phyloP scores from a whole-genome alignment of 2,113 vertebrate genomes.

The Stictonetta naevosa region DNA sequence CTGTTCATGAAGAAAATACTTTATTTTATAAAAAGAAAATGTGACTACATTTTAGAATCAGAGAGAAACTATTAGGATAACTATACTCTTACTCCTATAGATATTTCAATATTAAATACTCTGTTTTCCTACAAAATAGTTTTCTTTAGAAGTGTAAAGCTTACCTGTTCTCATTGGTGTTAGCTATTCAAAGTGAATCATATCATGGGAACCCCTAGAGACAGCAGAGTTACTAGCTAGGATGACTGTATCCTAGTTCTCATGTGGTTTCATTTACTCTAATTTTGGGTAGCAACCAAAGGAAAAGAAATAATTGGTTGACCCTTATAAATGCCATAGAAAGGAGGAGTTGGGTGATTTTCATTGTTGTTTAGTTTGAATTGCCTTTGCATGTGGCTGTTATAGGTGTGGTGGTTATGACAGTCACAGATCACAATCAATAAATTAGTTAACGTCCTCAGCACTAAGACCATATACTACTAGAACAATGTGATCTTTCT shows the following conservation, averaged over 20 bases:
- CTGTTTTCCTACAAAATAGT: background rate
- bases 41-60: background rate
- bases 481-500: background rate
- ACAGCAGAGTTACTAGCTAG: background rate
- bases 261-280: background rate
- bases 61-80: background rate
- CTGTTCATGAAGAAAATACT: background rate
- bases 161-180: slow-evolving; percentile 20
- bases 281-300: background rate
- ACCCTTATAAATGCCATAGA: background rate
- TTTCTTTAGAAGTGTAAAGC: background rate
- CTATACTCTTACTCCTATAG: rapidly evolving
- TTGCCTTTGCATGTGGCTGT: background rate
- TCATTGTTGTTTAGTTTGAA: background rate
- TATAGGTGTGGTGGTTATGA: background rate
- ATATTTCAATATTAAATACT: background rate
- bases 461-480: background rate
- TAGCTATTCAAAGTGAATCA: background rate
- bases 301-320: background rate
- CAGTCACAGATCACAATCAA: background rate
- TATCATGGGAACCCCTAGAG: background rate
- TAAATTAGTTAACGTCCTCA: background rate
- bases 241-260: background rate
- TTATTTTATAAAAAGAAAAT: background rate
- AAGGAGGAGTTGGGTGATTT: background rate